A percentile compares a stretch with the other conserved stretches of the same genome.
These are phyloP conservation scores for Orientallactaga sibirica DNA, from an alignment of 2,797 vertebrate species.

Conservation along the genomic window DNA sequence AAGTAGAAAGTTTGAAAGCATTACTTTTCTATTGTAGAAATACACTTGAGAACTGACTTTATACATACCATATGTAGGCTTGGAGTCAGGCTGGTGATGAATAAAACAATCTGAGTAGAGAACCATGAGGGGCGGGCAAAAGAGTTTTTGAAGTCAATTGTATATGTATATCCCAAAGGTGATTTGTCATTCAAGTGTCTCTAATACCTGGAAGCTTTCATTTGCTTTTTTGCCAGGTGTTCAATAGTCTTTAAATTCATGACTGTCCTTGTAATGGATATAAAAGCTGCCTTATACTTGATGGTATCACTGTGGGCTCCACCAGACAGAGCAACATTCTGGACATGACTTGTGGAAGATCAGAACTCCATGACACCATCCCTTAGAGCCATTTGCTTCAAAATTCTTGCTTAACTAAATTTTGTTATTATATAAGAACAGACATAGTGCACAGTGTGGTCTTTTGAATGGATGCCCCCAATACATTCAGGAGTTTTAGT, in stretches of 20 bases:
- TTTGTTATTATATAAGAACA: not conserved
- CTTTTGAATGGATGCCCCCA: too few relatives aligned
- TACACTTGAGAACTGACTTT: not conserved
- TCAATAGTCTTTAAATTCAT: not conserved
- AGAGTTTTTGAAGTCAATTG: not conserved
- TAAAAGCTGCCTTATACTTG: not conserved
- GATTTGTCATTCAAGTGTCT: not conserved
- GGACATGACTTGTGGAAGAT: not conserved
- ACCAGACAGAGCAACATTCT: not conserved
- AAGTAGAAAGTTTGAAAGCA: not conserved
- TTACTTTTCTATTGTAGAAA: not conserved
- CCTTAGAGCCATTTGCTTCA: not conserved
- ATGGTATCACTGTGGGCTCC: not conserved
- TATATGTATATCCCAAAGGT: not conserved
- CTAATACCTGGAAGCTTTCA: not conserved
- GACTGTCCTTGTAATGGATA: too few relatives aligned
- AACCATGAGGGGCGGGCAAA: not conserved
- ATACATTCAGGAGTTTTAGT: too few relatives aligned
- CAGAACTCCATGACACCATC: not conserved
- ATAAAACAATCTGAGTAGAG: slow-evolving; percentile 4
- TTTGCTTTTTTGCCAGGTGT: not conserved
- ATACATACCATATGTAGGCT: not conserved
- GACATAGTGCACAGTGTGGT: not conserved
- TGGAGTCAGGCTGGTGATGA: not conserved
- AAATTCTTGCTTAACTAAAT: not conserved